These are phyloP conservation scores for Eilema sororculum DNA, from an alignment of 2,888 invertebrate genomes.

Conservation along the genomic window DNA sequence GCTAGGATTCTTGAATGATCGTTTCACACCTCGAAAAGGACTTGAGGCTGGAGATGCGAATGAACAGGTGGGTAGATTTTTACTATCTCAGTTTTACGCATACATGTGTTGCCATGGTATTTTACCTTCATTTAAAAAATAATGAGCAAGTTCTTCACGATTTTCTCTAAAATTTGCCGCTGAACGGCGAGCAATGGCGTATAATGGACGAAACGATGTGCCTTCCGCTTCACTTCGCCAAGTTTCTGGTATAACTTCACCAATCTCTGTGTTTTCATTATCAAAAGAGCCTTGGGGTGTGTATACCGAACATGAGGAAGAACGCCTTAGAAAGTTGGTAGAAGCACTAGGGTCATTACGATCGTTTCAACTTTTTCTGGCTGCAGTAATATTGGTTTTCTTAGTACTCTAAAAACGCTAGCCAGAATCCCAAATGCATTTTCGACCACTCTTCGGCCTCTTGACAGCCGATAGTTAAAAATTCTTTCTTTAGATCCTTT, in stretches of 20 bases:
- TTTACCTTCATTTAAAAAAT: conserved; percentile 32
- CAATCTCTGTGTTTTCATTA: conserved; percentile 30
- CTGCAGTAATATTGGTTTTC: conserved; percentile 19
- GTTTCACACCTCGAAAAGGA: conserved; percentile 15
- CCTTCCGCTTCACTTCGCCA: conserved; percentile 30
- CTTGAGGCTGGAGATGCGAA: conserved; percentile 10
- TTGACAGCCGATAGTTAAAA: no score
- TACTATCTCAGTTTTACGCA: conserved; percentile 15
- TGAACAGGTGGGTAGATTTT: conserved; percentile 16
- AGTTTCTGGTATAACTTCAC: conserved; percentile 31
- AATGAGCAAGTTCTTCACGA: conserved; percentile 33
- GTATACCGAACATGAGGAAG: conserved; percentile 23
- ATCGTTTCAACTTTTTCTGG: conserved; percentile 42
- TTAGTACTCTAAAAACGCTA: background rate
- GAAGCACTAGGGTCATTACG: conserved; percentile 2
- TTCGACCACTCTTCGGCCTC: no score
- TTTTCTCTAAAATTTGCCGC: conserved; percentile 18
- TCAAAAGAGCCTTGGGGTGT: conserved; percentile 42
- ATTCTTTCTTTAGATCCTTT: no score
- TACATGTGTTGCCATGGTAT: conserved; percentile 33
- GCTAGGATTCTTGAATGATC: conserved; percentile 5
- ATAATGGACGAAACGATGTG: conserved; percentile 24
- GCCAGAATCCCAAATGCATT: no score
- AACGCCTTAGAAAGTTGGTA: conserved; percentile 48
- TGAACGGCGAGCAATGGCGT: conserved; percentile 3